phyloP scores from a whole-genome alignment of 2,888 invertebrate genomes.

The Volucella zonaria region DNA sequence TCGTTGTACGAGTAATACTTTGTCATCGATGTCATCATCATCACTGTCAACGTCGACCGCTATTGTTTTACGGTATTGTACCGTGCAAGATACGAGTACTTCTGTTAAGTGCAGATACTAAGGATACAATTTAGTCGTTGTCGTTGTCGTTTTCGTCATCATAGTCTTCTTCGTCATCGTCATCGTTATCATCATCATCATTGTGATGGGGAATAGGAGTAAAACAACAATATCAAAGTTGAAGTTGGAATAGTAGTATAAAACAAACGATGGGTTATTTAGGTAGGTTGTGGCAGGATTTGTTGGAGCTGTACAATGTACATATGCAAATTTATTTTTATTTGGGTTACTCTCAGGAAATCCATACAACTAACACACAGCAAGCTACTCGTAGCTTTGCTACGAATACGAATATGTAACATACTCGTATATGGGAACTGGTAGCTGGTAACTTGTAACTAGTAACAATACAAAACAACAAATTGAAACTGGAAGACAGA shows the following conservation, averaged over 20 bases:
- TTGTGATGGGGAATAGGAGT: conserved; percentile 23
- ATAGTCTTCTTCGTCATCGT: conserved; percentile 8
- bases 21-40: conserved; percentile 40
- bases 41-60: conserved; percentile 59
- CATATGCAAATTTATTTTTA: conserved; percentile 71
- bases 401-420: no score
- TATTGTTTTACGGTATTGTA: conserved; percentile 65
- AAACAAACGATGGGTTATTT: conserved; percentile 59
- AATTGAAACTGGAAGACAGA: neutral
- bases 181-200: neutral
- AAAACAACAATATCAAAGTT: conserved; percentile 26
- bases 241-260: conserved; percentile 48
- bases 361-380: conserved; percentile 51
- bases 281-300: conserved; percentile 63
- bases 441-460: no score
- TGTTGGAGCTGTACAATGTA: conserved; percentile 50
- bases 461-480: conserved; percentile 60
- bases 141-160: conserved; percentile 21
- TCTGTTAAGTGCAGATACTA: conserved; percentile 66
- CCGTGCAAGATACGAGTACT: conserved; percentile 60
- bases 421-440: no score
- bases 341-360: conserved; percentile 72
- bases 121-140: conserved; percentile 66
- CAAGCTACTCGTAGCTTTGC: conserved; percentile 22
- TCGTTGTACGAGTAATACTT: conserved; percentile 41